A percentile compares a stretch with the other conserved stretches of the same genome.
Conservation (phyloP, 2,113 vertebrate genomes). For the Podiceps cristatus region DNA sequence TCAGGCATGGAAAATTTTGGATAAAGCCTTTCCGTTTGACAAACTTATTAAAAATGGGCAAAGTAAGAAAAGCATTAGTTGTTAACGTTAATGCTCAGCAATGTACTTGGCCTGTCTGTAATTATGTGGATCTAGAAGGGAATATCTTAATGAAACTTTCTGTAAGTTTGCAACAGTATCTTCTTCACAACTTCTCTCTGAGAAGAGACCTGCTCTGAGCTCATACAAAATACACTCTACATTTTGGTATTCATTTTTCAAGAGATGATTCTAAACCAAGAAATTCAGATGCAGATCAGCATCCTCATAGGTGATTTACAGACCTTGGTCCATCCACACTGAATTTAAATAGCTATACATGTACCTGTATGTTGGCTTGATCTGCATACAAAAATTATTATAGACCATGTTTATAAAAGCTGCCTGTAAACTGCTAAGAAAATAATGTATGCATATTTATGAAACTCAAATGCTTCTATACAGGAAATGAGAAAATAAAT, state of each 20-base stretch:
- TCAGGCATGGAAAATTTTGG: background rate
- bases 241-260: background rate
- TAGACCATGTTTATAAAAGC: background rate
- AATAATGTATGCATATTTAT: background rate
- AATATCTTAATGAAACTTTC: background rate
- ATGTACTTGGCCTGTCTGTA: background rate
- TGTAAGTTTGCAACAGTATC: background rate
- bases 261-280: background rate
- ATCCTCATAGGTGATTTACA: background rate
- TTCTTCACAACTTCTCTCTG: background rate
- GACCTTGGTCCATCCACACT: background rate
- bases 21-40: background rate
- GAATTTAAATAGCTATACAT: background rate
- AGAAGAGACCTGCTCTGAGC: background rate
- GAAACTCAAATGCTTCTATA: background rate
- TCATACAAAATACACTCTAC: background rate
- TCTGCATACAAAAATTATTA: background rate
- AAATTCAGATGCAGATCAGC: background rate
- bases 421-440: background rate
- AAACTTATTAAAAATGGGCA: background rate
- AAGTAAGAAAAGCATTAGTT: background rate
- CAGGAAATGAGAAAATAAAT: background rate
- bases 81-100: background rate
- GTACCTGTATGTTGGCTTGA: background rate
- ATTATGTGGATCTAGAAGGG: background rate